phyloP scores from a whole-genome alignment of 2,888 invertebrate species.

The Pyralis farinalis region DNA sequence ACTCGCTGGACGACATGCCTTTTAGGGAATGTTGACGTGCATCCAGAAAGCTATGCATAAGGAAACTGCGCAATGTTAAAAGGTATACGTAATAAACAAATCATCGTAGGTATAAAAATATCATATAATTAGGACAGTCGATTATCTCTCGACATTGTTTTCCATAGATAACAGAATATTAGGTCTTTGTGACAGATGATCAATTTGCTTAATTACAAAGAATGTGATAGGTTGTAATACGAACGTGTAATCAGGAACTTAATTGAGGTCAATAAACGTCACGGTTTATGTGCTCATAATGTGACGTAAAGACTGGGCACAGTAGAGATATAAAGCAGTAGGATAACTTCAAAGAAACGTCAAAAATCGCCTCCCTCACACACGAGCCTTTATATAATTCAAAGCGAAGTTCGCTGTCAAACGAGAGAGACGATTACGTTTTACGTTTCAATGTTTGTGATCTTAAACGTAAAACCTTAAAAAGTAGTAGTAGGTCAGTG shows the following conservation, averaged over 20 bases:
- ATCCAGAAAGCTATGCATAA: constrained; percentile 42
- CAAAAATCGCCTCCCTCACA: no score
- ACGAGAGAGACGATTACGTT: no score
- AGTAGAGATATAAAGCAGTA: no score
- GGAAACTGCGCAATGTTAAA: constrained; percentile 37
- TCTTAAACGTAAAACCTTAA: no score
- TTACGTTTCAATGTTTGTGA: no score
- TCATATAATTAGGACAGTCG: constrained; percentile 4
- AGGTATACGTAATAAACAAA: constrained; percentile 1
- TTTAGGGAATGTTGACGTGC: constrained; percentile 70
- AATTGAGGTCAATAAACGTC: constrained; percentile 46
- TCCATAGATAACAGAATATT: neutral
- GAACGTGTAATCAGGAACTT: constrained; percentile 13
- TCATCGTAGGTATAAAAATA: neutral
- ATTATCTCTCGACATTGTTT: neutral
- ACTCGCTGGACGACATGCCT: constrained; percentile 55
- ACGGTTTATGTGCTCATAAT: constrained; percentile 26
- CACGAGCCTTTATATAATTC: no score
- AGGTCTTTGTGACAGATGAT: neutral
- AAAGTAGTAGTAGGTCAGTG: no score
- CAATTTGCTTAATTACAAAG: constrained; percentile 2
- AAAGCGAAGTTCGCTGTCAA: no score
- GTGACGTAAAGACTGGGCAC: constrained; percentile 29
- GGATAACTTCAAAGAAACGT: no score
- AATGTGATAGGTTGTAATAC: neutral